These are phyloP conservation scores for Sciurus carolinensis DNA, from an alignment of 2,797 vertebrate genomes.

Conservation along the genomic window DNA sequence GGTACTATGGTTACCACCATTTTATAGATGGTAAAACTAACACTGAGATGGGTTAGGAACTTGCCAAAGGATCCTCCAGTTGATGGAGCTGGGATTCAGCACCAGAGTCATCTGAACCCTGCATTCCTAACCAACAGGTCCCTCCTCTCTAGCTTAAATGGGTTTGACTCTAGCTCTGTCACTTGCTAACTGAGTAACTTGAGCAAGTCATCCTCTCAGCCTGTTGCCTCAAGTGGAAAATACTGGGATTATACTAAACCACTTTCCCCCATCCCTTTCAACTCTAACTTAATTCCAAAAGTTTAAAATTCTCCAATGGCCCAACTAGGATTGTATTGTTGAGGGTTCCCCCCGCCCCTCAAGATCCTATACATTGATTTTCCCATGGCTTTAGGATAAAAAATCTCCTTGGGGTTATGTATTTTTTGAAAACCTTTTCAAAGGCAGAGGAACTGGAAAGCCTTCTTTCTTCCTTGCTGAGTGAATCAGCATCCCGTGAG, in stretches of 20 bases:
- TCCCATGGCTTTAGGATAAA: constrained; percentile 79
- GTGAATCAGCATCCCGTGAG: constrained; percentile 73
- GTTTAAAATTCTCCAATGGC: neutral
- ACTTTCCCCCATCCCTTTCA: neutral
- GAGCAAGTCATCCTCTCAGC: neutral
- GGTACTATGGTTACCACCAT: neutral
- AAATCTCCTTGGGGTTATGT: constrained; percentile 74
- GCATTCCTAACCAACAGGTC: neutral
- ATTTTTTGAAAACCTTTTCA: constrained; percentile 82
- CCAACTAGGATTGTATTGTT: constrained; percentile 38
- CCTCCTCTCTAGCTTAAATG: neutral
- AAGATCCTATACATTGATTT: constrained; percentile 71
- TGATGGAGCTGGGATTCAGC: neutral
- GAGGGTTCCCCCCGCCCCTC: neutral
- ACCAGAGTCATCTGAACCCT: neutral
- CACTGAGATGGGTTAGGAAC: neutral
- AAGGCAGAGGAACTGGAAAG: constrained; percentile 67
- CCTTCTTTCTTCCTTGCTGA: constrained; percentile 61
- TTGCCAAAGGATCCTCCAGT: neutral
- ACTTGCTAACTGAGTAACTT: neutral
- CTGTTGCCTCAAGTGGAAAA: constrained; percentile 10
- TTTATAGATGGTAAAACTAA: constrained; percentile 40
- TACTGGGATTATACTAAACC: constrained; percentile 12
- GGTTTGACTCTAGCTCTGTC: constrained; percentile 13
- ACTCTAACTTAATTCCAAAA: constrained; percentile 10